Base-by-base conservation (phyloP, 2,888 invertebrate genomes). In the Apotomis capreana region DNA sequence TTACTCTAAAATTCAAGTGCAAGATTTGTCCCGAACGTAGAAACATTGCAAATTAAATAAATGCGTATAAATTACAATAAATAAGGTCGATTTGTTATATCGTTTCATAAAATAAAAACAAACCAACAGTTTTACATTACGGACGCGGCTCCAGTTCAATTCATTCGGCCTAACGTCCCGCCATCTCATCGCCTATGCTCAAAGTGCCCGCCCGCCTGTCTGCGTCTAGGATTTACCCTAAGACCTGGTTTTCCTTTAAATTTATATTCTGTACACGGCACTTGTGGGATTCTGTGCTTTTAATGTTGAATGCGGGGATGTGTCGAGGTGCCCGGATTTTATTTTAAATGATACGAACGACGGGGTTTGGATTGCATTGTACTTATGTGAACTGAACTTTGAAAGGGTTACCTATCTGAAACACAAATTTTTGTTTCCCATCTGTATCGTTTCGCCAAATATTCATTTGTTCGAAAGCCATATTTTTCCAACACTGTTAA, bases 131-230 rank as follows among this genome's bases (percentile, higher is more conserved):
- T 26, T 26, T 26, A 26, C 26, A 26, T 26, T 40, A 40, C 44
- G 51, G 15, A 62, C 49, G 26, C 26, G 26, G 26, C 12, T 36
- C 49, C 9, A 26, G 44, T 26, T 57, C 65, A 44, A 55, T 54
- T 55, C 12, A n/a, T 36, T 15, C 13, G 37, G n/a, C 67, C 40
- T 15, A 26, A 58, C 54, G 57, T 46, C 44, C 36, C 13, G 36
- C 54, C 73, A 75, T 74, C 77, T 78, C 79, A 78, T 78, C 79
- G 78, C 78, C 78, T 78, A 82, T 82, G 79, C 81, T 75, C 69
- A 77, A 81, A 80, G 77, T 81, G 80, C 40, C 46, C 58, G 40
- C 49, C 52, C 64, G 68, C 15, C 60, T 74, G 70, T 76, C 69
- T 68, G 37, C 68, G 54, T 64, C 68, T 69, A 37, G 76, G 74